These are phyloP conservation scores for Sphinx pinastri DNA, from an alignment of 2,888 invertebrate genomes.

Conservation along the genomic window DNA sequence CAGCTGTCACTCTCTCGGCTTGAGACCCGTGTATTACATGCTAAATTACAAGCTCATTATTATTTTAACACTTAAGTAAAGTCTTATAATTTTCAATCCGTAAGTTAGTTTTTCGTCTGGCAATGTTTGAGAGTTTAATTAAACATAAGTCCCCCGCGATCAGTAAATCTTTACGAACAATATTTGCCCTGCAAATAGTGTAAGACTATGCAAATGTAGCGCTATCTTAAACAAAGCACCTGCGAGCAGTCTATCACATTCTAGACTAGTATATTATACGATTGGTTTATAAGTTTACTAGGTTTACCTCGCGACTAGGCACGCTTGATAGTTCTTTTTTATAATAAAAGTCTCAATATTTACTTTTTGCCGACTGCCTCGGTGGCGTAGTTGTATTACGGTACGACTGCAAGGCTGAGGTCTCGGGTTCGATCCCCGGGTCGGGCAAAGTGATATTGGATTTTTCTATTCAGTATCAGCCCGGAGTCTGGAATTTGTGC, in stretches of 20 bases:
- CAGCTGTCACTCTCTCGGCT: neutral
- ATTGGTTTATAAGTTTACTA: too few relatives aligned
- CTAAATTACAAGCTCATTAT: neutral
- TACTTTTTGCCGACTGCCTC: too few relatives aligned
- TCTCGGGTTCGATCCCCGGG: too few relatives aligned
- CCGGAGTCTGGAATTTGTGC: too few relatives aligned
- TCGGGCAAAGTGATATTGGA: too few relatives aligned
- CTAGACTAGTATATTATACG: neutral
- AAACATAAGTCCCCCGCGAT: constrained; percentile 14
- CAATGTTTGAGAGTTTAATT: neutral
- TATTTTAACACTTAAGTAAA: neutral
- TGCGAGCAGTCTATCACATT: neutral
- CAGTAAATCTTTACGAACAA: neutral
- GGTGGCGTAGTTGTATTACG: too few relatives aligned
- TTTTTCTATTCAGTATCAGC: too few relatives aligned
- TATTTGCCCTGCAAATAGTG: neutral
- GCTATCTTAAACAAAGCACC: neutral
- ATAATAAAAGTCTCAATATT: too few relatives aligned
- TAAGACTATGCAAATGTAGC: neutral
- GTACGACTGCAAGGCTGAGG: too few relatives aligned
- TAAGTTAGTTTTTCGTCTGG: constrained; percentile 2
- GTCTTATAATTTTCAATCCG: neutral
- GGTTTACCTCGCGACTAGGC: too few relatives aligned
- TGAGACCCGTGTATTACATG: neutral
- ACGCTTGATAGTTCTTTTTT: too few relatives aligned